Percentiles rank a stretch among this genome's conserved stretches.
These are phyloP conservation scores for Urosaurus nigricauda DNA, from an alignment of 2,797 vertebrate species.

Conservation along the genomic window DNA sequence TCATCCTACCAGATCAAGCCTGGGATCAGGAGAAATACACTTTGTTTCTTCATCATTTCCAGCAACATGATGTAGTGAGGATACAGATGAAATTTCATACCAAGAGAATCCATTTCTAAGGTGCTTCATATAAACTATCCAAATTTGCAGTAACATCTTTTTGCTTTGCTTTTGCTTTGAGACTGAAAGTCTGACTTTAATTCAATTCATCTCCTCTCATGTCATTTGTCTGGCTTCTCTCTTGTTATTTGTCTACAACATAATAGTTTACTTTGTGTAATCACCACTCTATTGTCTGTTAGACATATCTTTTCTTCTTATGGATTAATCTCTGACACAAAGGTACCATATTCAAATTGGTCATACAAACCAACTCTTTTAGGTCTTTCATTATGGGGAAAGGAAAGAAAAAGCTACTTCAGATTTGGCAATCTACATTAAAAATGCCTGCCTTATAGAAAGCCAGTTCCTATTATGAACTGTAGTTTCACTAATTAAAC, in stretches of 20 bases:
- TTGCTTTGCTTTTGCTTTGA: background rate
- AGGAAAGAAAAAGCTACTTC: no score
- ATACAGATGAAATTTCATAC: background rate
- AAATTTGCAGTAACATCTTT: background rate
- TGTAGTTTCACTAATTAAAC: background rate
- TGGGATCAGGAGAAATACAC: no score
- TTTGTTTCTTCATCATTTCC: no score
- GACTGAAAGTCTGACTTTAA: background rate
- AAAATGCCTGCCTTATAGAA: background rate
- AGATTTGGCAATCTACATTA: background rate
- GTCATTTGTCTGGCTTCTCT: background rate
- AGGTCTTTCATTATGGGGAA: background rate
- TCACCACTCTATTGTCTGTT: background rate
- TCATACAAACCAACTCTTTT: background rate
- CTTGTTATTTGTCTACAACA: slow-evolving; percentile 1
- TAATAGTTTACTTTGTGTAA: background rate
- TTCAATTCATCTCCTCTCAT: background rate
- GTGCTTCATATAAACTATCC: background rate
- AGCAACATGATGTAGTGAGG: no score
- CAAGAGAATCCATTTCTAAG: background rate
- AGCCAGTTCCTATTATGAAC: background rate
- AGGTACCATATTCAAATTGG: background rate
- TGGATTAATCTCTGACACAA: background rate
- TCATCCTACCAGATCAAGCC: no score
- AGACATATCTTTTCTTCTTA: background rate